phyloP scores from a whole-genome alignment of 1,140 invertebrate species.

The Homarus americanus region DNA sequence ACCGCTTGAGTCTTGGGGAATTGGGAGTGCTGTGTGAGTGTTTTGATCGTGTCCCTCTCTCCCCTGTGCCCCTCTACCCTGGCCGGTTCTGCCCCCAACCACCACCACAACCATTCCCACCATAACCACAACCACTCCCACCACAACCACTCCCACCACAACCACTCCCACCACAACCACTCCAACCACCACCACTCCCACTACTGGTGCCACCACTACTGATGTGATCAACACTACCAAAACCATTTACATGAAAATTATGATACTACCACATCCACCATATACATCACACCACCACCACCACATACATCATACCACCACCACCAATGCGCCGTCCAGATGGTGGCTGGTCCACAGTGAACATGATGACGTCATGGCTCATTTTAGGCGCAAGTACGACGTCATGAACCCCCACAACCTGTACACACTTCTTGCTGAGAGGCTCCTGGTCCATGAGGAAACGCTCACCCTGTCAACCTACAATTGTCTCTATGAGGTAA shows the following conservation, averaged over 20 bases:
- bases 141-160: constrained; percentile 4
- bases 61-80: constrained; percentile 47
- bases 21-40: constrained; percentile 60
- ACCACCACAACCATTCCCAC: constrained; percentile 49
- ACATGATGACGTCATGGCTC: constrained; percentile 69
- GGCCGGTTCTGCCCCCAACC: constrained; percentile 53
- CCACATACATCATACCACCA: not conserved
- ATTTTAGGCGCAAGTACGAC: constrained; percentile 94
- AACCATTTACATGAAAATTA: constrained; percentile 1
- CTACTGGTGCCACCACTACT: not conserved
- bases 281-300: not conserved
- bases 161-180: not conserved
- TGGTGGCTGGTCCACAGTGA: constrained; percentile 66
- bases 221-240: too few relatives aligned
- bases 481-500: constrained; percentile 98
- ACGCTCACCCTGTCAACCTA: constrained; percentile 95
- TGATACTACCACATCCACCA: constrained; percentile 4
- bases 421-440: constrained; percentile 96
- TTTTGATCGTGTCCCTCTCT: constrained; percentile 66
- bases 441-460: constrained; percentile 93
- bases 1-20: constrained; percentile 30
- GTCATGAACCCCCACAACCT: constrained; percentile 99
- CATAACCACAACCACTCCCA: constrained; percentile 35
- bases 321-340: constrained; percentile 44
- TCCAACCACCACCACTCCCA: not conserved